Evolutionary conservation across 2,797 vertebrate genomes (phyloP).

Genomic region (Alfaro cultratus): DNA sequence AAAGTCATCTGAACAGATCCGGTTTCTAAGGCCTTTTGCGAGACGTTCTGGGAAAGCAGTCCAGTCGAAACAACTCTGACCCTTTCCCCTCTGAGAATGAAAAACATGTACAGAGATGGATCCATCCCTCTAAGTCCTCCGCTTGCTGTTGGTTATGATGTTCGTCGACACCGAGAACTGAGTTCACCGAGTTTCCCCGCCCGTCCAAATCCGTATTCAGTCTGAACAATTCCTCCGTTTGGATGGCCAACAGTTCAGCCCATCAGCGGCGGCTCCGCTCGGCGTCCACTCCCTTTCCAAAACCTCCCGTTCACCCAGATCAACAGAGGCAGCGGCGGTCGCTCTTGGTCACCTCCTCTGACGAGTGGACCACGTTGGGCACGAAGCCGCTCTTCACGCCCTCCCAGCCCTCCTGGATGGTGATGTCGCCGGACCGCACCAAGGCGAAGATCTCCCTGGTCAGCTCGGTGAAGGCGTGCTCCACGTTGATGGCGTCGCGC

Average conservation of each 20-base stretch:
- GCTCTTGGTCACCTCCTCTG: conserved; percentile 97
- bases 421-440: conserved; percentile 95
- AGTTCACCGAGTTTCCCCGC: conserved; percentile 15
- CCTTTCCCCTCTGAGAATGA: conserved; percentile 18
- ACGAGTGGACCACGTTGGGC: conserved; percentile 97
- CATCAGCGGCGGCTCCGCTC: conserved; percentile 33
- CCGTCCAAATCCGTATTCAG: conserved; percentile 22
- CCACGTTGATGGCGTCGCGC: conserved; percentile 96
- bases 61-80: conserved; percentile 32
- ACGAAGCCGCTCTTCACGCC: conserved; percentile 98
- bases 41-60: conserved; percentile 26
- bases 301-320: conserved; percentile 66
- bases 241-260: conserved; percentile 41
- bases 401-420: conserved; percentile 98
- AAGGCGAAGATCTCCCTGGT: conserved; percentile 96
- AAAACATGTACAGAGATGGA: conserved; percentile 23
- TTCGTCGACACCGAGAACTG: conserved; percentile 1
- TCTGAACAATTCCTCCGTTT: conserved; percentile 34
- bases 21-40: conserved; percentile 56
- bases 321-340: conserved; percentile 96
- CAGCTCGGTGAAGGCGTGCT: conserved; percentile 98
- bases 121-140: conserved; percentile 17
- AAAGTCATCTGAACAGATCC: conserved; percentile 22
- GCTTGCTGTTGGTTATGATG: conserved; percentile 2
- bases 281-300: conserved; percentile 23